Conservation (phyloP, 2,797 vertebrate species). For the Ispidina picta region DNA sequence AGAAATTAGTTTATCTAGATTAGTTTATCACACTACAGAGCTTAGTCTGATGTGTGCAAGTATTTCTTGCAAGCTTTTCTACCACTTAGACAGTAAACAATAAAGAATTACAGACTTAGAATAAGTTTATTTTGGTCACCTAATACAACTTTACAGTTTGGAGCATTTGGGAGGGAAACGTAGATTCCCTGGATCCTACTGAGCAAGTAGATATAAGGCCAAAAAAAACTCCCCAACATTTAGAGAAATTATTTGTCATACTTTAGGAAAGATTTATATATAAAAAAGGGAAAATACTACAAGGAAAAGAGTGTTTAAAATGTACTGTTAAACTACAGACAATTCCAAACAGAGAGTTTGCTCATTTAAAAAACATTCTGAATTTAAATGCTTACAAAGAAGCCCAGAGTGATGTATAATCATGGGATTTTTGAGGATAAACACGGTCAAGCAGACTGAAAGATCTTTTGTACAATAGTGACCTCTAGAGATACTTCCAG, state of each 20-base stretch:
- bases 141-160: background rate
- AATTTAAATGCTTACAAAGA: background rate
- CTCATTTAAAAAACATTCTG: background rate
- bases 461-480: background rate
- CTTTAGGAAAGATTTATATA: background rate
- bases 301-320: background rate
- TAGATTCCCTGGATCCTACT: background rate
- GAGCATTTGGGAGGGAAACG: background rate
- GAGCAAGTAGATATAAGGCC: background rate
- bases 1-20: background rate
- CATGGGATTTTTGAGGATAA: background rate
- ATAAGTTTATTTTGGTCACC: background rate
- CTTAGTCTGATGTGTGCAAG: background rate
- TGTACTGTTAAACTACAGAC: background rate
- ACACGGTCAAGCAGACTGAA: background rate
- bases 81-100: background rate
- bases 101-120: background rate
- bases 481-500: background rate
- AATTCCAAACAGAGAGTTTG: background rate
- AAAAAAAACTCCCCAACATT: fast-evolving
- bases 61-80: background rate
- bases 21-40: background rate
- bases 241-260: background rate
- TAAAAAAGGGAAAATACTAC: background rate
- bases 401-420: background rate